Conservation (phyloP, 2,113 vertebrate genomes). For the Miniopterus natalensis region DNA sequence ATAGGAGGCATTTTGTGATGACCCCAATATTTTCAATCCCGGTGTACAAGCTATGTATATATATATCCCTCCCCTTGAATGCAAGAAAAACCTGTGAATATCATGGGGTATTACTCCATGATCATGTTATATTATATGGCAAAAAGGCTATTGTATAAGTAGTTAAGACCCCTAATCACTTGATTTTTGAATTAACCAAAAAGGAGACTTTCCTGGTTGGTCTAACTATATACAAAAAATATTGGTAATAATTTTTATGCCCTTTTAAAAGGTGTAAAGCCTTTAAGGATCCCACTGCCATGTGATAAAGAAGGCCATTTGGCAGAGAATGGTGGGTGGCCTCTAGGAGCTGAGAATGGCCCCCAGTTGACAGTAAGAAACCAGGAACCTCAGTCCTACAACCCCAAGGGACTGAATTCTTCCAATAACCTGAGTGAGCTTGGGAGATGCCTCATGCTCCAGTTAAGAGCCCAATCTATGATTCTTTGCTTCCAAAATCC, state of each 20-base stretch:
- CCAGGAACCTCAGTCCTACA: too few species aligned
- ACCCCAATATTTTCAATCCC: neutral
- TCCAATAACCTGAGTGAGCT: neutral
- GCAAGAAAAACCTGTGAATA: neutral
- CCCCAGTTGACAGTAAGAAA: neutral
- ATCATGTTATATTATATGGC: neutral
- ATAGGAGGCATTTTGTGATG: neutral
- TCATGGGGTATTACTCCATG: neutral
- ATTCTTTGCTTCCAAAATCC: neutral
- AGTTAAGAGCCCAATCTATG: neutral
- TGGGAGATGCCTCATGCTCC: too few species aligned
- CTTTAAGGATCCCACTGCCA: neutral
- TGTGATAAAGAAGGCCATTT: neutral
- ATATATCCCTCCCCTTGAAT: neutral
- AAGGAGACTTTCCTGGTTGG: neutral
- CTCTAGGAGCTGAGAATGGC: neutral
- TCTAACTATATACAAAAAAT: neutral
- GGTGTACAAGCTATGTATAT: neutral
- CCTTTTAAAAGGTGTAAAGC: neutral
- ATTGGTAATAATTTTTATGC: neutral
- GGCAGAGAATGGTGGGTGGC: too few species aligned
- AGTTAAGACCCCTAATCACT: neutral
- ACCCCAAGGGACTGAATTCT: neutral
- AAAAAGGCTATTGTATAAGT: neutral
- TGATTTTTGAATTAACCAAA: neutral